Evolutionary conservation across 2,888 invertebrate species (phyloP), one percentile per base, ranked within the genome.

Genomic region (Brachynemurus nebulosus): DNA sequence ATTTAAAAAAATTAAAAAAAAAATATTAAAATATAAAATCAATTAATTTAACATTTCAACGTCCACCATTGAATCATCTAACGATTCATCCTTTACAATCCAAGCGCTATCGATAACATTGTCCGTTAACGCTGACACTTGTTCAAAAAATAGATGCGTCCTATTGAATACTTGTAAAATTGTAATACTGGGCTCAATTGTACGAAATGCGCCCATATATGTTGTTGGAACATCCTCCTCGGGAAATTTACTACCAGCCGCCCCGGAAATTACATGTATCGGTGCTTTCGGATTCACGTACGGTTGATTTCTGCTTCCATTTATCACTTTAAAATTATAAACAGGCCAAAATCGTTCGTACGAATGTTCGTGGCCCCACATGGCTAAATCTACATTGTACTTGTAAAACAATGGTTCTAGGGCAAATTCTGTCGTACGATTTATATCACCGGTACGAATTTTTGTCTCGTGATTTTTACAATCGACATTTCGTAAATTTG

Each of bases 281-380:
- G 93, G 88, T 0, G 90, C 93, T 48, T 76, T 64, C 16, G 81
- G 80, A 59, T 83, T 77, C 14, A 60, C 66, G 57, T 81, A 82
- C 0, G 81, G 80, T 14, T 67, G 60, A 5, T 62, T 58, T 19
- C 55, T 57, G 0, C 72, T 70, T 16, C 77, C 76, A 59, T 77
- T 77, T 56, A 69, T 71, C 0, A 77, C 80, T 55, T 70, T 70
- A 52, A 76, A 71, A 62, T 93, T 75, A 65, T 85, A 95, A 40
- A 92, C 72, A 2, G 93, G 93, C 82, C 85, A 93, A 45, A 88
- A 67, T 38, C 95, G 70, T 65, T 95, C 93, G 62, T 93, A 95
- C 38, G 85, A 85, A 65, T 95, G 93, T 61, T 95, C 92, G 61
- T 95, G 95, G 0, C 92, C 93, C 86, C 90, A 92, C 23, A 95